phyloP scores from a whole-genome alignment of 2,113 vertebrate genomes.

The Fregata magnificens region DNA sequence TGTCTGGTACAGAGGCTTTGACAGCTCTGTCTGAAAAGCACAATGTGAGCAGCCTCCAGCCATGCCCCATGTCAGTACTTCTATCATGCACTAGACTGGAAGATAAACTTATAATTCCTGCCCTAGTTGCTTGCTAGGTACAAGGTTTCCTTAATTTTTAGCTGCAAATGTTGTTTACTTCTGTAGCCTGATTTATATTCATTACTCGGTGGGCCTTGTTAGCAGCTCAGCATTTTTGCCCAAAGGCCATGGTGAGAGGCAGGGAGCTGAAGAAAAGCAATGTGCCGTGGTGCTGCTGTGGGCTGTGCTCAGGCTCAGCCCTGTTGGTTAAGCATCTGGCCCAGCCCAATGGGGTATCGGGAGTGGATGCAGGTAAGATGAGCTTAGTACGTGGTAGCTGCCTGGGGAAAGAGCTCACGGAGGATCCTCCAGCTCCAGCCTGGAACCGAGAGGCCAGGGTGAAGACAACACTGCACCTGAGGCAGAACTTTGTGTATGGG shows the following conservation, averaged over 20 bases:
- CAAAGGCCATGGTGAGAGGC: not conserved
- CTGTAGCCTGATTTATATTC: not conserved
- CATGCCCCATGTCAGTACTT: not conserved
- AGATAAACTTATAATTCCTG: not conserved
- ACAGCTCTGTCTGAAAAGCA: not conserved
- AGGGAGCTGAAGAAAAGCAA: not conserved
- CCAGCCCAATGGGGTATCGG: accelerated
- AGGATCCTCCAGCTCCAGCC: not conserved
- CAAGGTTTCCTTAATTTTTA: not conserved
- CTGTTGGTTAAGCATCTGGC: not conserved
- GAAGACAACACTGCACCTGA: not conserved
- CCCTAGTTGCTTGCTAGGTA: not conserved
- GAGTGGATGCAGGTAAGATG: not conserved
- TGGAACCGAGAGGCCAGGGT: not conserved
- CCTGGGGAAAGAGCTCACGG: not conserved
- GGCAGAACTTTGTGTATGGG: not conserved
- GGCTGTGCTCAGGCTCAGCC: not conserved
- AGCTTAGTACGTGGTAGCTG: not conserved
- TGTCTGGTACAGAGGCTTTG: not conserved
- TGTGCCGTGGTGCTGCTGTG: accelerated
- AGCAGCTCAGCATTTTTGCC: not conserved
- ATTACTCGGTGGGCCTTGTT: not conserved
- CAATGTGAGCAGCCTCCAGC: not conserved
- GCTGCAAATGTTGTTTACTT: not conserved
- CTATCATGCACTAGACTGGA: not conserved